Evolutionary conservation across 2,888 invertebrate species (phyloP).

Genomic region (Cephus nigrinus): DNA sequence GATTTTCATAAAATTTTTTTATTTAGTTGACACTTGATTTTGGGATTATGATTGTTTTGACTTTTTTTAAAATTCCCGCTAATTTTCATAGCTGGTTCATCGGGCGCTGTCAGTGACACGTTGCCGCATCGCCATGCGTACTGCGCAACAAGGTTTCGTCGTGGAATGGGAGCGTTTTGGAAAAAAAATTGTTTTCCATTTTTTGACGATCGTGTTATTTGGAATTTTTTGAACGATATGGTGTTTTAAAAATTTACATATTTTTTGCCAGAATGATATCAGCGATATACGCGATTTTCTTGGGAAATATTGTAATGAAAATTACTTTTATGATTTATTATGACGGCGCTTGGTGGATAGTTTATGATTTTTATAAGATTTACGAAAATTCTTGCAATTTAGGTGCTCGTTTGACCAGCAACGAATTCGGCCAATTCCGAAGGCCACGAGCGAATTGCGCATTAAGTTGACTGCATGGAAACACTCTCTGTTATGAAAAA

Average conservation of each 20-base stretch:
- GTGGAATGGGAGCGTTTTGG: neutral
- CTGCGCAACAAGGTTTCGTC: neutral
- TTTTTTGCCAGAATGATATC: neutral
- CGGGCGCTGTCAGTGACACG: neutral
- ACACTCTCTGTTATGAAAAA: neutral
- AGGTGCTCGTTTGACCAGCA: conserved; percentile 7
- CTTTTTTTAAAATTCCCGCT: neutral
- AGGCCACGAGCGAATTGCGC: conserved; percentile 9
- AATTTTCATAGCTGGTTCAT: neutral
- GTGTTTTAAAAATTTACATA: neutral
- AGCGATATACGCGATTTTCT: neutral
- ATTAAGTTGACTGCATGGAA: neutral
- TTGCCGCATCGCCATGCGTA: neutral
- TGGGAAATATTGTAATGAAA: neutral
- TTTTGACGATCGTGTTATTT: neutral
- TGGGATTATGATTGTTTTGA: neutral
- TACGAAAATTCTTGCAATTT: neutral
- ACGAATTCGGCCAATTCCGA: conserved; percentile 6
- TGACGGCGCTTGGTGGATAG: neutral
- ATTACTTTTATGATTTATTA: conserved; percentile 8
- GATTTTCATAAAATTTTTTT: neutral
- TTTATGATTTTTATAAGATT: neutral
- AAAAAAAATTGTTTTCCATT: neutral
- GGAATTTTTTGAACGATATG: neutral
- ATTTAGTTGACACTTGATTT: neutral